Evolutionary conservation across 1,140 invertebrate genomes (phyloP), one percentile per base, ranked within the genome.

Genomic region (Orchesella cincta): DNA sequence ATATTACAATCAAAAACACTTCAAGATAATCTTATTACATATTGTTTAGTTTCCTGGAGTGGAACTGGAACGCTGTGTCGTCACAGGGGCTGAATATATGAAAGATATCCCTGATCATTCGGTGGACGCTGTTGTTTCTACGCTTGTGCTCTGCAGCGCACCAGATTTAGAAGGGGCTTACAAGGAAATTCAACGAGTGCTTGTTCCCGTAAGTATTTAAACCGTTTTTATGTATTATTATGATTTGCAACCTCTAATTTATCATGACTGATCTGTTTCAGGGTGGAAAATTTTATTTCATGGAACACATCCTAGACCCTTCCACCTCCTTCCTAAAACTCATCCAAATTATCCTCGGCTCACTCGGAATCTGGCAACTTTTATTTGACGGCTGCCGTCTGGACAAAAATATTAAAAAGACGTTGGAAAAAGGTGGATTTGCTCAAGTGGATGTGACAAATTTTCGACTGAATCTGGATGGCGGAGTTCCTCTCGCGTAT

Each of bases 91-190:
- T 8, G 85, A 86, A 77, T 77, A 85, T 51, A 83, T 86, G 83
- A 72, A 73, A 20, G 78, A 81, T 1, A 62, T 86, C 23, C 52
- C 78, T 23, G 83, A 84, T 74, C 73, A 81, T 75, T 83, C 81
- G 31, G 78, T 84, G 71, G 85, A 86, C 80, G 83, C 83, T 12
- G 84, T 85, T 18, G 82, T 86, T 1, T 84, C 83, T 52, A 84
- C 85, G 28, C 76, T 84, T 12, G 84, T 84, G 0, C 73, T 86
- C 0, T 86, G 85, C 67, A 83, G 82, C 26, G 84, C 85, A 14
- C 28, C 52, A 18, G 78, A 84, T 76, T 34, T 82, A 1, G 64
- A 82, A n/a, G 64, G 80, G 64, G 76, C 78, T 12, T 54, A 85
- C 8, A 74, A 78, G 20, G 85, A 86, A 80, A 78, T 85, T 1